A percentile compares a stretch with the other conserved stretches of the same genome.
phyloP scores from a whole-genome alignment of 2,797 vertebrate species.

The Pelochelys cantorii region DNA sequence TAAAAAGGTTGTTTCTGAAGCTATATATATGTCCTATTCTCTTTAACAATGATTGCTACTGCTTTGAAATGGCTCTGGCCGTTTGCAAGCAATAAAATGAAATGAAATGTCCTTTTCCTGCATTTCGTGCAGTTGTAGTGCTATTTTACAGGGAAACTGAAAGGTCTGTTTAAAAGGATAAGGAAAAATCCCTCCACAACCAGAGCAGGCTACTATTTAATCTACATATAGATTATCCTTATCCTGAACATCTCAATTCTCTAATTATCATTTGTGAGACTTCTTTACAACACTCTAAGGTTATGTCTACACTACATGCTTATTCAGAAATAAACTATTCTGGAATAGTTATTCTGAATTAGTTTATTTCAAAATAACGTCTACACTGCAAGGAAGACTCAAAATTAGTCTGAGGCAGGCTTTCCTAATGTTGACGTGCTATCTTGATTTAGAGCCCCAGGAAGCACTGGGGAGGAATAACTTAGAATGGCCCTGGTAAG shows the following conservation, averaged over 20 bases:
- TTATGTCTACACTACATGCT: too few species aligned
- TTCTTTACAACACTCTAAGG: not conserved
- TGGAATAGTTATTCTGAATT: too few species aligned
- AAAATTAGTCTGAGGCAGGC: too few species aligned
- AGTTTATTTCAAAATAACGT: too few species aligned
- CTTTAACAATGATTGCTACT: conserved; percentile 18
- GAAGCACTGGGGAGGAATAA: too few species aligned
- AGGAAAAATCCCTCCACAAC: not conserved
- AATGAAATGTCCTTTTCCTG: not conserved
- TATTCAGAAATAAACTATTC: too few species aligned
- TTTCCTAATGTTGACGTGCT: too few species aligned
- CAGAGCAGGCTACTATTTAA: not conserved
- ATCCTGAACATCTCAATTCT: not conserved
- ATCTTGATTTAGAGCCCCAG: too few species aligned
- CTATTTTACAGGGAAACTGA: not conserved
- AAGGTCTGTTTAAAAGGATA: not conserved
- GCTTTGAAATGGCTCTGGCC: conserved; percentile 26
- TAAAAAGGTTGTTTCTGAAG: not conserved
- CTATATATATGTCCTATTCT: not conserved
- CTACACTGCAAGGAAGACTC: too few species aligned
- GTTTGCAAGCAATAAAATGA: not conserved
- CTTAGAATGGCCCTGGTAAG: too few species aligned
- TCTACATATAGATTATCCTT: not conserved
- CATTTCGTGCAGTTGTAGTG: not conserved
- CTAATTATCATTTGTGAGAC: not conserved